Conservation (phyloP, 2,797 vertebrate species). For the Lacerta viridis region DNA sequence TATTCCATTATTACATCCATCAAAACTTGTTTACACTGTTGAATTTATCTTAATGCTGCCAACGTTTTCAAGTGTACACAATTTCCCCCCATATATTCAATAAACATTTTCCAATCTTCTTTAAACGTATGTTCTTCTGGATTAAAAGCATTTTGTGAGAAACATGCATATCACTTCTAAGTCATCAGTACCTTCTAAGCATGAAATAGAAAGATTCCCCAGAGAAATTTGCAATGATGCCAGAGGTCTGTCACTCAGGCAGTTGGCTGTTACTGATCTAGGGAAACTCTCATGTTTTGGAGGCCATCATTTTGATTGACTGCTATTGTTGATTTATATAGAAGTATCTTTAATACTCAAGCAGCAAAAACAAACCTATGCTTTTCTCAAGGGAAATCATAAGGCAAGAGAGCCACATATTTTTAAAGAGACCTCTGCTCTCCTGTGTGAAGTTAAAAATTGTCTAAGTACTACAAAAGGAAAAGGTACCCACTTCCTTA, state of each 20-base stretch:
- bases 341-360: neutral
- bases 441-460: neutral
- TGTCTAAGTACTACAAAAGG: neutral
- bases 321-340: constrained; percentile 8
- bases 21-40: too few relatives aligned
- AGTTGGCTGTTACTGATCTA: neutral
- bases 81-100: too few relatives aligned
- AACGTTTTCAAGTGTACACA: too few relatives aligned
- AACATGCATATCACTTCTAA: neutral
- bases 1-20: too few relatives aligned
- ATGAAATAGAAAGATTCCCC: constrained; percentile 5
- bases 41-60: too few relatives aligned
- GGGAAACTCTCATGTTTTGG: constrained; percentile 14
- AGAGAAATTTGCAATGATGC: neutral
- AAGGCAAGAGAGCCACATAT: neutral
- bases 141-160: too few relatives aligned
- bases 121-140: too few relatives aligned
- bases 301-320: constrained; percentile 11
- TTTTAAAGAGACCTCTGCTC: neutral
- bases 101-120: too few relatives aligned
- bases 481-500: constrained; percentile 6
- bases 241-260: neutral
- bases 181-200: neutral
- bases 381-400: constrained; percentile 37
- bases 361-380: constrained; percentile 16